Evolutionary conservation across 2,888 invertebrate species (phyloP).

Genomic region (Anoncus sp.): DNA sequence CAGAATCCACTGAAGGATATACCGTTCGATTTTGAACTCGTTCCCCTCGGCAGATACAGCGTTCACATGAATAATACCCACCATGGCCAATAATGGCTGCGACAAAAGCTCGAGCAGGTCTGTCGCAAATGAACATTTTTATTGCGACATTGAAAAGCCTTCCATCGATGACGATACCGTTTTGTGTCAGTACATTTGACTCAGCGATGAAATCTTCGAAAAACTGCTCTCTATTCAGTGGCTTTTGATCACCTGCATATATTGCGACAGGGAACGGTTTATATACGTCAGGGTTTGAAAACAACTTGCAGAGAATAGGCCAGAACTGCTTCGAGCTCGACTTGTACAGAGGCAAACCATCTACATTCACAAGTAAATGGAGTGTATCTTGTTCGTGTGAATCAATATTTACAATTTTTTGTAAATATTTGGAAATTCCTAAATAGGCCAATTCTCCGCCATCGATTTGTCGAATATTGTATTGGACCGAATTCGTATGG

Average conservation of each 20-base stretch:
- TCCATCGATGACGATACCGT: conserved; percentile 55
- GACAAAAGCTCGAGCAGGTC: not conserved
- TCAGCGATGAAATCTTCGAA: conserved; percentile 59
- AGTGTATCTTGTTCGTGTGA: conserved; percentile 32
- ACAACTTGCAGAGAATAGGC: conserved; percentile 46
- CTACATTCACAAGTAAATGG: conserved; percentile 38
- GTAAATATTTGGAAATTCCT: conserved; percentile 48
- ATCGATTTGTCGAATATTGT: conserved; percentile 33
- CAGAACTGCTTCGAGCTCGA: conserved; percentile 52
- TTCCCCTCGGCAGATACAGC: conserved; percentile 5
- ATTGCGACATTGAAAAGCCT: conserved; percentile 42
- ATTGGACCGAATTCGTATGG: not conserved
- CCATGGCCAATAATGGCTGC: conserved; percentile 4
- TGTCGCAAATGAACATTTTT: conserved; percentile 45
- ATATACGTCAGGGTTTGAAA: conserved; percentile 55
- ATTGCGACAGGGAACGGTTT: conserved; percentile 60
- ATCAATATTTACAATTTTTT: conserved; percentile 35
- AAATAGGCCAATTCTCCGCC: conserved; percentile 56
- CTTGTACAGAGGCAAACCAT: conserved; percentile 47
- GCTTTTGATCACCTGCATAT: conserved; percentile 63
- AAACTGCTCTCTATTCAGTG: conserved; percentile 48
- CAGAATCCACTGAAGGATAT: conserved; percentile 1
- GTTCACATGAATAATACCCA: conserved; percentile 11
- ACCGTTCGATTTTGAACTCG: conserved; percentile 29
- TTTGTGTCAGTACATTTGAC: conserved; percentile 47